Conservation (phyloP, 2,113 vertebrate species). For the Otolemur garnettii region DNA sequence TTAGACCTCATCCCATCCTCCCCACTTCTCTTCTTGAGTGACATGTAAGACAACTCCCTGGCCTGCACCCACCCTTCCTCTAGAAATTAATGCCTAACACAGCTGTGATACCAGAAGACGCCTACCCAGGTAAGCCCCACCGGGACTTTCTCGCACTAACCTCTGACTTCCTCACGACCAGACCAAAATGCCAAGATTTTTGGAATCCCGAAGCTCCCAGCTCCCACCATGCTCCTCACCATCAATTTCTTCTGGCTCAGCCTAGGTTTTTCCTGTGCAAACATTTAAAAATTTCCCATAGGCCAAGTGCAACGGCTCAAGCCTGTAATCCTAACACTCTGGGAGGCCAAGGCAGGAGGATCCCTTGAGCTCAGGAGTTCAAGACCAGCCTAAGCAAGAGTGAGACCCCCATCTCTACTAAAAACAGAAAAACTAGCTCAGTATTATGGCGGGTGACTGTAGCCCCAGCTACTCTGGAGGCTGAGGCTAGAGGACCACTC, state of each 20-base stretch:
- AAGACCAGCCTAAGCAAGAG: too few relatives aligned
- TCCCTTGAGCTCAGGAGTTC: too few relatives aligned
- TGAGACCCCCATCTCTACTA: too few relatives aligned
- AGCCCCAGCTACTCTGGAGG: too few relatives aligned
- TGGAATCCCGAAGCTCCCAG: neutral
- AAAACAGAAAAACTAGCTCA: too few relatives aligned
- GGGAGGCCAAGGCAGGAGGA: too few relatives aligned
- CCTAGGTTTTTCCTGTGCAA: neutral
- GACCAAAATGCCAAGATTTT: accelerated
- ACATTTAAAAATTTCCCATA: neutral
- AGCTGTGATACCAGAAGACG: accelerated
- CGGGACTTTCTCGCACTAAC: accelerated
- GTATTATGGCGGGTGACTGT: too few relatives aligned
- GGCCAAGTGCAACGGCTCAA: too few relatives aligned
- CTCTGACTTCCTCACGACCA: neutral
- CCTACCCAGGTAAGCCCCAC: accelerated
- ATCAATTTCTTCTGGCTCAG: accelerated
- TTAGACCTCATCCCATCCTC: accelerated
- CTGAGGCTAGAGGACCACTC: too few relatives aligned
- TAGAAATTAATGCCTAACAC: accelerated
- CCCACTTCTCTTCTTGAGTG: too few relatives aligned
- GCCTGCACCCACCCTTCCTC: accelerated
- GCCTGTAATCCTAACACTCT: too few relatives aligned
- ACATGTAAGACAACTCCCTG: accelerated
- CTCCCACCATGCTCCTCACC: too few relatives aligned